Evolutionary conservation across 2,113 vertebrate species (phyloP).

Genomic region (Dasyornis broadbenti): DNA sequence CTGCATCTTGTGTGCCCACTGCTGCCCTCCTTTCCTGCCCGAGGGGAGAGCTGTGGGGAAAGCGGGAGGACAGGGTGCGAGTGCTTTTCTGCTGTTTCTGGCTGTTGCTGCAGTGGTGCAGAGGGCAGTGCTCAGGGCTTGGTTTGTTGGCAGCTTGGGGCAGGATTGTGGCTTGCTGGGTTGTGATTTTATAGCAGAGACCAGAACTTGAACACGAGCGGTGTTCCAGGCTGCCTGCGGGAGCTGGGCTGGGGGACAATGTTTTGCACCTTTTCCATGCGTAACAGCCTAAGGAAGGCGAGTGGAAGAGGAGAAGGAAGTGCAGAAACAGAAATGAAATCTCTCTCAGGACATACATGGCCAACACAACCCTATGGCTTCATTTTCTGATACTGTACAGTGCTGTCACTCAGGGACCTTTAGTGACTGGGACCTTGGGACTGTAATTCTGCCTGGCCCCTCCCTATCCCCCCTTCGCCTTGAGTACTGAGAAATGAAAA

Average conservation of each 20-base stretch:
- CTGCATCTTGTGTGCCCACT: background rate
- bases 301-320: background rate
- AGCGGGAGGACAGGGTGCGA: background rate
- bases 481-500: background rate
- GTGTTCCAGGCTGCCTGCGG: background rate
- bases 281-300: background rate
- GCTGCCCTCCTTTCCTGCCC: background rate
- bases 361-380: conserved; percentile 7
- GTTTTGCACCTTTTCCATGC: background rate
- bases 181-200: background rate
- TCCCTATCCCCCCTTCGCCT: background rate
- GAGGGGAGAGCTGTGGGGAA: background rate
- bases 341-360: conserved; percentile 61
- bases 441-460: conserved; percentile 28
- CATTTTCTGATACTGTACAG: conserved; percentile 58
- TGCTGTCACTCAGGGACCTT: conserved; percentile 68
- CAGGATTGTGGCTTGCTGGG: background rate
- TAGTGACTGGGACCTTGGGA: conserved; percentile 55
- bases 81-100: background rate
- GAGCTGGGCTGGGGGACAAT: background rate
- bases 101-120: background rate
- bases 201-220: background rate
- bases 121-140: background rate
- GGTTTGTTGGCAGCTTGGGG: background rate
- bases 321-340: conserved; percentile 20